phyloP scores from a whole-genome alignment of 2,888 invertebrate species.

The Mechanitis messenoides region DNA sequence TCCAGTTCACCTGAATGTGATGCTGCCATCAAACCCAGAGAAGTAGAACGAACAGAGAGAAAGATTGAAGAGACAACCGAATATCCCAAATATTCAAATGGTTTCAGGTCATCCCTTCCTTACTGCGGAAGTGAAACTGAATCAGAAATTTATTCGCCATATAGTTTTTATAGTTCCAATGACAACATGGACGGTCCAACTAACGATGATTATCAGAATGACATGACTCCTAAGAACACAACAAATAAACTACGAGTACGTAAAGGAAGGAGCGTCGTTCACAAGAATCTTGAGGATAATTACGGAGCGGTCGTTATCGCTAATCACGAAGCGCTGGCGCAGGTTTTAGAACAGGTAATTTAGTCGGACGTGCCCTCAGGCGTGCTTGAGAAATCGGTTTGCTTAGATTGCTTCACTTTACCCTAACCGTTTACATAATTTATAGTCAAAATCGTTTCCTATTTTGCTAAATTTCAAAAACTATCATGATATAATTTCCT shows the following conservation, averaged over 20 bases:
- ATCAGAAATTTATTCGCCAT: constrained; percentile 89
- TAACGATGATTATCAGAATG: constrained; percentile 65
- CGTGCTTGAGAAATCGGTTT: constrained; percentile 13
- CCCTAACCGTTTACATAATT: constrained; percentile 1
- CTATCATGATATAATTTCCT: background rate
- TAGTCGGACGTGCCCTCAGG: constrained; percentile 20
- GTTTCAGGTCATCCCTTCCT: constrained; percentile 81
- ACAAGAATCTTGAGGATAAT: constrained; percentile 91
- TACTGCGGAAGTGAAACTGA: constrained; percentile 91
- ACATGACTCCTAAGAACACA: constrained; percentile 65
- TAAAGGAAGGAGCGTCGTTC: constrained; percentile 88
- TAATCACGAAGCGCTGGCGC: constrained; percentile 92
- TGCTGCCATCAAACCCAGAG: constrained; percentile 71
- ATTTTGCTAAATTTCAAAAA: background rate
- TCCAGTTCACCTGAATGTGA: constrained; percentile 83
- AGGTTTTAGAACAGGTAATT: constrained; percentile 90
- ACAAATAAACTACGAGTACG: constrained; percentile 83
- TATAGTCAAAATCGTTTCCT: background rate
- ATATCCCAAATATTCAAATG: constrained; percentile 77
- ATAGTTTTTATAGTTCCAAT: constrained; percentile 83
- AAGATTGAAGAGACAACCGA: constrained; percentile 60
- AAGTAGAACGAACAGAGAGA: constrained; percentile 50
- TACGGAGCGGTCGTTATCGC: constrained; percentile 93
- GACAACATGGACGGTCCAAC: constrained; percentile 71
- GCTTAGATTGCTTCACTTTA: constrained; percentile 9